Conservation (phyloP, 2,888 invertebrate genomes). For the Lathronympha strigana region DNA sequence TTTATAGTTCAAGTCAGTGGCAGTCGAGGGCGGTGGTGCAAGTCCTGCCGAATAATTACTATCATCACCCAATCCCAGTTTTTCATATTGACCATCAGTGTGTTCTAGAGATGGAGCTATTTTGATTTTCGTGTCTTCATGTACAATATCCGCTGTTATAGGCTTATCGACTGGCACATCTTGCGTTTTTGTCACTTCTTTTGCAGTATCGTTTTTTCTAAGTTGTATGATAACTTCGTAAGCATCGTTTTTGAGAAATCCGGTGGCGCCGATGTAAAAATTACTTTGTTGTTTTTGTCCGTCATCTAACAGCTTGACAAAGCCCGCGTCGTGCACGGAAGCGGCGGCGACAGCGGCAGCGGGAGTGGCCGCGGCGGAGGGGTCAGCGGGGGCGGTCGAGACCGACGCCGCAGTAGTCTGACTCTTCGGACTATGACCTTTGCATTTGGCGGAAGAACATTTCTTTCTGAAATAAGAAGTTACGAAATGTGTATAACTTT, state of each 20-base stretch:
- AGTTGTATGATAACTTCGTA: slow-evolving; percentile 78
- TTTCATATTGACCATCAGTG: not conserved
- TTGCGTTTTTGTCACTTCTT: slow-evolving; percentile 38
- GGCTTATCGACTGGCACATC: not conserved
- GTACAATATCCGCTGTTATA: not conserved
- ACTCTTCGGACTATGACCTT: slow-evolving; percentile 27
- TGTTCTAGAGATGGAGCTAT: not conserved
- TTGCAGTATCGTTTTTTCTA: slow-evolving; percentile 64
- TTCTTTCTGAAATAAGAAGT: slow-evolving; percentile 21
- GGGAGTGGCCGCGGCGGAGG: slow-evolving; percentile 53
- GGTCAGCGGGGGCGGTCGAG: slow-evolving; percentile 43
- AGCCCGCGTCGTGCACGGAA: slow-evolving; percentile 54
- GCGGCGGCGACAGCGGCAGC: slow-evolving; percentile 48
- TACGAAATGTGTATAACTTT: not conserved
- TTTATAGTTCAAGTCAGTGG: not conserved
- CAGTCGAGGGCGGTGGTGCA: not conserved
- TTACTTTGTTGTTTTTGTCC: slow-evolving; percentile 65
- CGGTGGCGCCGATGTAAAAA: slow-evolving; percentile 72
- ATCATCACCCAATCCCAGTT: not conserved
- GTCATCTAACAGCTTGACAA: slow-evolving; percentile 64
- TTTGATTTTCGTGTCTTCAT: not conserved
- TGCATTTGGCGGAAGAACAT: slow-evolving; percentile 24
- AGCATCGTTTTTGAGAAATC: slow-evolving; percentile 67
- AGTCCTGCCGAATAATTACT: not conserved
- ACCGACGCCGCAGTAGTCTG: slow-evolving; percentile 58